Evolutionary conservation across 30 jellyfish, hydroid and myxozoan species (phyloP).

Genomic region (Hydra vulgaris): DNA sequence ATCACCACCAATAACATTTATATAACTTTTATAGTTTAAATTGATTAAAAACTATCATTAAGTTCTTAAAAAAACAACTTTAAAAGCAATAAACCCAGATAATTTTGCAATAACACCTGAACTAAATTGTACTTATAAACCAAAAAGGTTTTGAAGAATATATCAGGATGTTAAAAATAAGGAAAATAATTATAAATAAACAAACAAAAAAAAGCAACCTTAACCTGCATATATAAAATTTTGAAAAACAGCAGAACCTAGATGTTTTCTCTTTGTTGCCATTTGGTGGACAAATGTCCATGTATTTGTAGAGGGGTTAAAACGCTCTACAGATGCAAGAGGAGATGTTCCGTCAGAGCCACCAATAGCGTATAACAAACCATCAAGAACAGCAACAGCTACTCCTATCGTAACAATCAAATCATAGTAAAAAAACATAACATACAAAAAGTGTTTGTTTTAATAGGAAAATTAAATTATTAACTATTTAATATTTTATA

Average conservation of each 20-base stretch:
- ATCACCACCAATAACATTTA: too few relatives aligned
- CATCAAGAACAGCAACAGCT: slow-evolving; percentile 88
- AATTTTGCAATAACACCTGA: too few relatives aligned
- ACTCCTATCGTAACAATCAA: slow-evolving; percentile 30
- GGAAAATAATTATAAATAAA: not conserved
- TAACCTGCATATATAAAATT: slow-evolving; percentile 80
- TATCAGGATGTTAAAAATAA: too few relatives aligned
- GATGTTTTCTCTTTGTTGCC: slow-evolving; percentile 83
- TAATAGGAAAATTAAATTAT: too few relatives aligned
- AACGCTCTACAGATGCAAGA: slow-evolving; percentile 71
- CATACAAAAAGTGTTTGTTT: not conserved
- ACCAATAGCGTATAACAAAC: slow-evolving; percentile 79
- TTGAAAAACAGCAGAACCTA: slow-evolving; percentile 93
- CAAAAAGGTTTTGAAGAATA: too few relatives aligned
- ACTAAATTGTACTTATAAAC: too few relatives aligned
- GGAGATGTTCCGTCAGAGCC: slow-evolving; percentile 98
- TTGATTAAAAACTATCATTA: too few relatives aligned
- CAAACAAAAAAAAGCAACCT: not conserved
- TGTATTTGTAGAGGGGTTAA: slow-evolving; percentile 54
- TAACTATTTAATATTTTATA: too few relatives aligned
- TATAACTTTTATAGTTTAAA: too few relatives aligned
- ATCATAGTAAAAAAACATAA: not conserved
- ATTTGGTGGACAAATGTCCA: slow-evolving; percentile 66
- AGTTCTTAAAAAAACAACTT: too few relatives aligned
- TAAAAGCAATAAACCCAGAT: too few relatives aligned